Conservation (phyloP, 2,888 invertebrate species). For the Uloborus plumipes region DNA sequence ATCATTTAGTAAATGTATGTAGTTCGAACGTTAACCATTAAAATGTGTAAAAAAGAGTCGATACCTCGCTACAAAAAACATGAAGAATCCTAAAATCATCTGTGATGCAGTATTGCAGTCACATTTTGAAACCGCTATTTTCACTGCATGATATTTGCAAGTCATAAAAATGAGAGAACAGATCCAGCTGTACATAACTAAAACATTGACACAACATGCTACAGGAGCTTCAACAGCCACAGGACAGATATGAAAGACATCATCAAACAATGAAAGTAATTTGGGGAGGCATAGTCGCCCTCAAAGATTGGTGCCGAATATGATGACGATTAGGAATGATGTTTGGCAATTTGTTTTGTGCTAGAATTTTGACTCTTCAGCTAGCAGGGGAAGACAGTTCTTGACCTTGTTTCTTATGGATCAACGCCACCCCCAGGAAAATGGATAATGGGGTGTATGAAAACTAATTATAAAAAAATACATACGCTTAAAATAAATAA, state of each 20-base stretch:
- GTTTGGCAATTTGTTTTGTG: conserved; percentile 59
- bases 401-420: too few relatives aligned
- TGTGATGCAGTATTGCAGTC: too few relatives aligned
- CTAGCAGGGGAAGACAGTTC: conserved; percentile 64
- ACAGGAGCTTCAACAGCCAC: conserved; percentile 61
- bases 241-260: conserved; percentile 64
- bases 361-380: conserved; percentile 49
- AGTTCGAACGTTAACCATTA: too few relatives aligned
- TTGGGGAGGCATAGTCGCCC: conserved; percentile 37
- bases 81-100: too few relatives aligned
- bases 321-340: conserved; percentile 63
- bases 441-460: too few relatives aligned
- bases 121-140: too few relatives aligned
- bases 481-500: too few relatives aligned
- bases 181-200: conserved; percentile 63
- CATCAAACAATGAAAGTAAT: conserved; percentile 61
- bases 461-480: too few relatives aligned
- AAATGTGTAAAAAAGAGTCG: too few relatives aligned
- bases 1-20: too few relatives aligned
- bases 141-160: conserved; percentile 47
- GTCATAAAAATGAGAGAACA: conserved; percentile 58
- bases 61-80: too few relatives aligned
- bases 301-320: conserved; percentile 44
- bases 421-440: too few relatives aligned
- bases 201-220: conserved; percentile 57